phyloP scores from a whole-genome alignment of 2,113 vertebrate genomes.

The Typhlomys cinereus region DNA sequence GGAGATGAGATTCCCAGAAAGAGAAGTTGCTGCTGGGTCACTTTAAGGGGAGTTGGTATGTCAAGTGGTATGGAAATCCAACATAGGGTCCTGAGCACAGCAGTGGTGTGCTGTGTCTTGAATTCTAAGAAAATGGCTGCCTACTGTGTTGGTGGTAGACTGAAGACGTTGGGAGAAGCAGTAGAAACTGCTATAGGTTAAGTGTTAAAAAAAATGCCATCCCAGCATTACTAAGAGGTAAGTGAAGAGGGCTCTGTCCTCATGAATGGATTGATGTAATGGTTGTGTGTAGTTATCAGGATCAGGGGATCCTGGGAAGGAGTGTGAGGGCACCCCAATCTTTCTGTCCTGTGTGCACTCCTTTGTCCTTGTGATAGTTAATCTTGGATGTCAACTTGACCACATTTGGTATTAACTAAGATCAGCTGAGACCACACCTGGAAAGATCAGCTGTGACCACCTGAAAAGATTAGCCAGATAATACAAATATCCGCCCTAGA shows the following conservation, averaged over 20 bases:
- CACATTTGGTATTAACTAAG: too few relatives aligned
- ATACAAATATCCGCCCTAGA: too few relatives aligned
- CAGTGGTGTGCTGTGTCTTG: not conserved
- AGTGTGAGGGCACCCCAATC: too few relatives aligned
- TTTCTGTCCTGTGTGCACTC: too few relatives aligned
- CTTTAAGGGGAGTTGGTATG: not conserved
- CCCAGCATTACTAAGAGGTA: not conserved
- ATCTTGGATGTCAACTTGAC: too few relatives aligned
- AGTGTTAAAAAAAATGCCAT: not conserved
- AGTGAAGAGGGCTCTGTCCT: not conserved
- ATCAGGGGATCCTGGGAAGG: not conserved
- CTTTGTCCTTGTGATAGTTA: too few relatives aligned
- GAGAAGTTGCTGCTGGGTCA: too few relatives aligned
- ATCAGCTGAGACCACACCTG: too few relatives aligned
- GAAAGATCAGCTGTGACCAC: too few relatives aligned
- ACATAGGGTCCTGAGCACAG: not conserved
- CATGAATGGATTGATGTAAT: not conserved
- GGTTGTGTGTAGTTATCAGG: not conserved
- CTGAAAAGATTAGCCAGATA: too few relatives aligned
- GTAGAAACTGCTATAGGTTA: not conserved
- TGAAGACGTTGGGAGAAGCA: not conserved
- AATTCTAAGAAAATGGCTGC: not conserved
- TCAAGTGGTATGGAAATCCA: not conserved
- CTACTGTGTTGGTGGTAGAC: not conserved
- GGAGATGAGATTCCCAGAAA: not conserved